A percentile compares a stretch with the other conserved stretches of the same genome.
phyloP scores from a whole-genome alignment of 30 jellyfish, hydroid and myxozoan species.

The Cassiopea andromeda region DNA sequence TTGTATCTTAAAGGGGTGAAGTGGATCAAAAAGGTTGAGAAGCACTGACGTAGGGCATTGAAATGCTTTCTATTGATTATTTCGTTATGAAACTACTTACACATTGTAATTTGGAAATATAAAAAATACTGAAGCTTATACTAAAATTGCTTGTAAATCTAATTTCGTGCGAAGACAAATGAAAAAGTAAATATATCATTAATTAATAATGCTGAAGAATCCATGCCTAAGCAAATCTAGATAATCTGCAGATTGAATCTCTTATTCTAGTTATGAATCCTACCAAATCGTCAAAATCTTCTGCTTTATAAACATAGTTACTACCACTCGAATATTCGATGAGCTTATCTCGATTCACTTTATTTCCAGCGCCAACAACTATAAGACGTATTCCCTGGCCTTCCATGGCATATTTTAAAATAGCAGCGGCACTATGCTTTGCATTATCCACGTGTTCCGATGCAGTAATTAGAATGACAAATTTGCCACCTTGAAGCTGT shows the following conservation, averaged over 20 bases:
- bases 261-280: slow-evolving; percentile 67
- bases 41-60: no score
- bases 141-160: not conserved
- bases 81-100: not conserved
- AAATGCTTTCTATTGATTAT: no score
- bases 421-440: slow-evolving; percentile 13
- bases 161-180: no score
- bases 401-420: slow-evolving; percentile 21
- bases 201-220: no score
- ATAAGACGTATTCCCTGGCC: slow-evolving; percentile 42
- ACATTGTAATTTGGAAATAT: not conserved
- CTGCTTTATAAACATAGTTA: slow-evolving; percentile 32
- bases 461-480: slow-evolving; percentile 70
- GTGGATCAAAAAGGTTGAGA: no score
- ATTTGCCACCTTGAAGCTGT: slow-evolving; percentile 32
- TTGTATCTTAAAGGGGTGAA: no score
- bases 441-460: slow-evolving; percentile 28
- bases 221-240: slow-evolving; percentile 7
- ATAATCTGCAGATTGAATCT: slow-evolving; percentile 47
- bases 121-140: not conserved
- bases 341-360: slow-evolving; percentile 40
- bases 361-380: slow-evolving; percentile 78
- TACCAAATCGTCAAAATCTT: slow-evolving; percentile 68
- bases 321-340: slow-evolving; percentile 45
- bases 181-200: no score